Percentiles rank a stretch among this genome's conserved stretches.
Evolutionary conservation across 2,797 vertebrate genomes (phyloP).

Genomic region (Scomberomorus guttatus): DNA sequence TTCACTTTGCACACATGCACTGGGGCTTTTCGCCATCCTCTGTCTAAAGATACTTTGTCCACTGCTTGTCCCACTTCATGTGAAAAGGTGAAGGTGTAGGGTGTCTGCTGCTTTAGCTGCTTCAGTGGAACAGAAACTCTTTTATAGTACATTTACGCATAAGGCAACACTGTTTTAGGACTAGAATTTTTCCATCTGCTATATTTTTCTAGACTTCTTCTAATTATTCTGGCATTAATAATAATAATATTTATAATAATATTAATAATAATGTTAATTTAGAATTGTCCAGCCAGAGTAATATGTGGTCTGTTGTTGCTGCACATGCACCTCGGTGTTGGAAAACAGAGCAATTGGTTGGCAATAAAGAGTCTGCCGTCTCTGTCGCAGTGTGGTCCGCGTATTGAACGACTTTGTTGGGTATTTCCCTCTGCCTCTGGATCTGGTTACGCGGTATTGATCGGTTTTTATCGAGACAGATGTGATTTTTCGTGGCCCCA

Average conservation of each 20-base stretch:
- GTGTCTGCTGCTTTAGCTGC: slow-evolving; percentile 59
- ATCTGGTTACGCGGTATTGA: slow-evolving; percentile 98
- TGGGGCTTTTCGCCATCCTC: slow-evolving; percentile 59
- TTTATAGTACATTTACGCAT: slow-evolving; percentile 51
- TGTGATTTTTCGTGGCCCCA: slow-evolving; percentile 88
- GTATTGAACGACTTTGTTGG: slow-evolving; percentile 89
- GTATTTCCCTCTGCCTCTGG: slow-evolving; percentile 92
- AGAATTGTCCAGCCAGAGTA: not conserved
- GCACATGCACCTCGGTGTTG: slow-evolving; percentile 46
- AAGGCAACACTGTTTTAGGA: slow-evolving; percentile 24
- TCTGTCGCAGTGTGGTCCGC: slow-evolving; percentile 82
- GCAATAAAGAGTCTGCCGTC: slow-evolving; percentile 66
- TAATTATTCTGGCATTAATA: not conserved
- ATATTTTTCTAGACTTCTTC: not conserved
- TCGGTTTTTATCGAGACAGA: slow-evolving; percentile 97
- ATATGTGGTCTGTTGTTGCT: slow-evolving; percentile 25
- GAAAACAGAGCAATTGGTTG: slow-evolving; percentile 53
- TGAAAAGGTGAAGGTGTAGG: slow-evolving; percentile 69
- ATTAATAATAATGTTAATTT: slow-evolving; percentile 9
- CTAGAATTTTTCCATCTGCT: not conserved
- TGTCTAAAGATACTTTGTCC: slow-evolving; percentile 74
- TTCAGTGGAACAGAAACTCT: slow-evolving; percentile 53
- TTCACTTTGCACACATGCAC: slow-evolving; percentile 70
- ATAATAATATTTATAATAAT: not conserved
- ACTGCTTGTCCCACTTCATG: slow-evolving; percentile 63